Conservation (phyloP, 2,113 vertebrate species). For the Catagonus wagneri region DNA sequence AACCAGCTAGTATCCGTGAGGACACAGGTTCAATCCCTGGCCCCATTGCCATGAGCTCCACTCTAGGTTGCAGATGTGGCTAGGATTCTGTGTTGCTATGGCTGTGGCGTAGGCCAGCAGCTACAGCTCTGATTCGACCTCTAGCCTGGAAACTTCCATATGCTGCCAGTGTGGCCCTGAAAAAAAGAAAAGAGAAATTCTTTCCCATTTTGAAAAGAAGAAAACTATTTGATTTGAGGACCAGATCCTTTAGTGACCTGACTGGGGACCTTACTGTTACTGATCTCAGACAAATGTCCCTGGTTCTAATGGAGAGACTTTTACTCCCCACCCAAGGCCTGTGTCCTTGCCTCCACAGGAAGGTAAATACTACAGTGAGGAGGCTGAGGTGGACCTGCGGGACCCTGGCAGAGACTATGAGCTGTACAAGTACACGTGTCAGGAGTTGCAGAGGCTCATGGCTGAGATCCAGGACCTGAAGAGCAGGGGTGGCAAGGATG, state of each 20-base stretch:
- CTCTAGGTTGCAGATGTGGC: no score
- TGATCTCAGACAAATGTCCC: background rate
- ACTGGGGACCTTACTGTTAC: background rate
- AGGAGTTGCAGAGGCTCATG: slow-evolving; percentile 94
- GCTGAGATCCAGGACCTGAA: slow-evolving; percentile 98
- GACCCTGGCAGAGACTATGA: slow-evolving; percentile 94
- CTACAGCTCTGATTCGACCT: no score
- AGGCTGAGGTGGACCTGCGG: slow-evolving; percentile 93
- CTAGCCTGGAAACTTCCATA: no score
- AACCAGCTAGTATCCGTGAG: no score
- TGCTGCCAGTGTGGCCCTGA: no score
- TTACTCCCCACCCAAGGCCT: background rate
- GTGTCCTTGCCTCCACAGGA: slow-evolving; percentile 87
- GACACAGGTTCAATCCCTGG: no score
- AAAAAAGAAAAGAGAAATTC: background rate
- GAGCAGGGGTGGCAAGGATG: slow-evolving; percentile 93
- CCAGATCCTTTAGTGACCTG: background rate
- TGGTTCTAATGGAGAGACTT: background rate
- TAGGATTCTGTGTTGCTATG: no score
- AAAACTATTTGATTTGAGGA: slow-evolving; percentile 35
- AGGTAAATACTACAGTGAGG: slow-evolving; percentile 93
- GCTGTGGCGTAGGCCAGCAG: no score
- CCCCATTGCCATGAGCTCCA: no score
- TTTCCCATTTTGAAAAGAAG: slow-evolving; percentile 43
- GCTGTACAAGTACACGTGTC: slow-evolving; percentile 95